A percentile compares a stretch with the other conserved stretches of the same genome.
phyloP scores from a whole-genome alignment of 2,113 vertebrate species.

The Leucopsar rothschildi region DNA sequence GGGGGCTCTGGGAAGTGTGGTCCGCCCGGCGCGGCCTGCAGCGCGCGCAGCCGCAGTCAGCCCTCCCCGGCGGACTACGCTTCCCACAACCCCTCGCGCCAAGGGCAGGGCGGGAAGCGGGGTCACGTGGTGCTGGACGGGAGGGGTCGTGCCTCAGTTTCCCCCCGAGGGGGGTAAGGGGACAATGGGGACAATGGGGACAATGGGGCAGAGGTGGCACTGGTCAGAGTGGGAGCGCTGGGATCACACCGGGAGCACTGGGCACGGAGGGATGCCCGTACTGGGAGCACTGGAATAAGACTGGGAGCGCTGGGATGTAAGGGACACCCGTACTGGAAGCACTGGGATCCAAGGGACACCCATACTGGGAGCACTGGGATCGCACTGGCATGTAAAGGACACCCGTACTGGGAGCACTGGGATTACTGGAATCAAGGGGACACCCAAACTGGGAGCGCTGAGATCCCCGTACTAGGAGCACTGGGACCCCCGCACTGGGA shows the following conservation, averaged over 20 bases:
- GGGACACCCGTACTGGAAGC: background rate
- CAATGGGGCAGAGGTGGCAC: background rate
- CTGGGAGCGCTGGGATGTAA: background rate
- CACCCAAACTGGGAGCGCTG: background rate
- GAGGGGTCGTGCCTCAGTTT: background rate
- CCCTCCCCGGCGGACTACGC: background rate
- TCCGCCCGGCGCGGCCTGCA: background rate
- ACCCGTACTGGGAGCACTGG: background rate
- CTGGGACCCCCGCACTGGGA: no score
- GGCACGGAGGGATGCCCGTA: background rate
- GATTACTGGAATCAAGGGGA: no score
- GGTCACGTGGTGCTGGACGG: background rate
- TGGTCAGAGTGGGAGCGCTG: background rate
- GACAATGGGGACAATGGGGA: background rate
- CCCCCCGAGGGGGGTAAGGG: background rate
- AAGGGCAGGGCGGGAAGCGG: no score
- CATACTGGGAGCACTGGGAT: background rate
- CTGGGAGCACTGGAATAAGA: background rate
- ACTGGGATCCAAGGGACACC: background rate
- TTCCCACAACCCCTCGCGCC: background rate
- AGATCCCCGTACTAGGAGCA: no score
- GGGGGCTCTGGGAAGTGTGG: no score
- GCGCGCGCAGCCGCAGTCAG: background rate
- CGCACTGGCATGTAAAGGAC: background rate
- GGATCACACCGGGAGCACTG: background rate